phyloP scores from a whole-genome alignment of 2,113 vertebrate species.

The Neotoma lepida region DNA sequence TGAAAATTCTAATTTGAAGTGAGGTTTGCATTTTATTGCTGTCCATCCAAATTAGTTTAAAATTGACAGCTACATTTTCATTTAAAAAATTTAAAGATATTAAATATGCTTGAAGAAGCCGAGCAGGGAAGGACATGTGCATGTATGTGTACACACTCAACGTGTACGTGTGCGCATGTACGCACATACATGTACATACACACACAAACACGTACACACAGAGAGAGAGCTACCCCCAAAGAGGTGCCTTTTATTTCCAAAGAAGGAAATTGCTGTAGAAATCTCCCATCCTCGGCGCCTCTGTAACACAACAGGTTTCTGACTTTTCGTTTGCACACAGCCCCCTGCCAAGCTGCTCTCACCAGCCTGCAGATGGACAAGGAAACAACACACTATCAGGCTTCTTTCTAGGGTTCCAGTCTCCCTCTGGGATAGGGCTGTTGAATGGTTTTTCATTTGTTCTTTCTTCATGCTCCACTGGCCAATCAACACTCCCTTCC shows the following conservation, averaged over 20 bases:
- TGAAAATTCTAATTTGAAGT: constrained; percentile 93
- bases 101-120: constrained; percentile 84
- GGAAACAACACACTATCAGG: constrained; percentile 35
- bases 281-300: background rate
- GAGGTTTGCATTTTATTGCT: constrained; percentile 91
- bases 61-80: constrained; percentile 92
- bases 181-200: no score
- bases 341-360: constrained; percentile 1
- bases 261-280: constrained; percentile 36
- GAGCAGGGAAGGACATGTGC: background rate
- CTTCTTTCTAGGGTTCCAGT: constrained; percentile 63
- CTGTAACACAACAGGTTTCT: constrained; percentile 58
- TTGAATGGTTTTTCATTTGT: constrained; percentile 66
- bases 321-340: constrained; percentile 55
- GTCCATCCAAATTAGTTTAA: constrained; percentile 93
- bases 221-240: background rate
- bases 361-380: constrained; percentile 14
- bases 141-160: background rate
- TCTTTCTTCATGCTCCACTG: constrained; percentile 77
- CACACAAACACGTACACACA: background rate
- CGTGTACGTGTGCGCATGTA: no score
- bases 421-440: constrained; percentile 58
- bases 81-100: constrained; percentile 86
- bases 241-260: constrained; percentile 52
- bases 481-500: constrained; percentile 69